phyloP scores from a whole-genome alignment of 2,113 vertebrate genomes.

The Gymnogyps californianus region DNA sequence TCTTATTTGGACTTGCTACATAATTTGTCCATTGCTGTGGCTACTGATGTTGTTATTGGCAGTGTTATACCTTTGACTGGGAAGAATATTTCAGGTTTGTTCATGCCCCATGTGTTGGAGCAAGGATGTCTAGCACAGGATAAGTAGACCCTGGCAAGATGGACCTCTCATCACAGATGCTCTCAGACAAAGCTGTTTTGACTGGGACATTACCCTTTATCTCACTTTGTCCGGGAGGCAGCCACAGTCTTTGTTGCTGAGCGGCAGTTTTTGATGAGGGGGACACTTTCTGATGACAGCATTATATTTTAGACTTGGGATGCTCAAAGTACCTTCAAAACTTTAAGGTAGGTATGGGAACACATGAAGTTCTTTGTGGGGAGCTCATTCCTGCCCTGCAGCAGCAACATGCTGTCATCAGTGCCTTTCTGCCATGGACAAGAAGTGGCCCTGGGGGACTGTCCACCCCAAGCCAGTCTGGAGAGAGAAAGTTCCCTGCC shows the following conservation, averaged over 20 bases:
- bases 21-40: neutral
- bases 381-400: neutral
- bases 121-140: neutral
- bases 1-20: neutral
- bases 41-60: neutral
- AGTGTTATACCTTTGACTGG: neutral
- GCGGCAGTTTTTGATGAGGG: neutral
- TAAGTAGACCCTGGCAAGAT: neutral
- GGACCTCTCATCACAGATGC: neutral
- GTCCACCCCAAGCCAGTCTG: neutral
- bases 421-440: neutral
- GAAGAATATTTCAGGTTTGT: neutral
- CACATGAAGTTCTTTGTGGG: fast-evolving
- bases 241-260: neutral
- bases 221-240: neutral
- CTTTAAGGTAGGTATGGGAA: neutral
- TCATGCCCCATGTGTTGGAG: neutral
- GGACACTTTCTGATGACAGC: neutral
- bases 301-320: neutral
- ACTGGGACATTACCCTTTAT: neutral
- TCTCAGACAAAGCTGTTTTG: neutral
- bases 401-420: neutral
- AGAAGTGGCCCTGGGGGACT: neutral
- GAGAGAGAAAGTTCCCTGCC: neutral
- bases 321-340: neutral